These are phyloP conservation scores for Pristionchus exspectatus DNA, from an alignment of 2,888 invertebrate genomes.

Conservation along the genomic window DNA sequence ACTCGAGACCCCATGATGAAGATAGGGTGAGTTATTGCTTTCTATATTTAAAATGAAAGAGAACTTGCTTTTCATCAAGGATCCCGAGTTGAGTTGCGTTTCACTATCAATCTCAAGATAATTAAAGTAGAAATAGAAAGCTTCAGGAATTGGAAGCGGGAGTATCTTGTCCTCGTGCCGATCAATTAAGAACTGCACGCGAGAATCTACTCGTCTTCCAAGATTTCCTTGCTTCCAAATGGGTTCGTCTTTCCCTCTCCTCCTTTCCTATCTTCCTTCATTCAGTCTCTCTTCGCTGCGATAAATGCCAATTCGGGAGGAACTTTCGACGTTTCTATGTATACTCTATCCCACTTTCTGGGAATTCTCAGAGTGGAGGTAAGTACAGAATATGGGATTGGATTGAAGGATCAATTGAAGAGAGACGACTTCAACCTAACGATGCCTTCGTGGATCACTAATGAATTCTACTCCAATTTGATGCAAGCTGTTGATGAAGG, in stretches of 20 bases:
- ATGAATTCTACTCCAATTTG: conserved; percentile 28
- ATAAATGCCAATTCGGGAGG: conserved; percentile 29
- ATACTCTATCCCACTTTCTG: conserved; percentile 22
- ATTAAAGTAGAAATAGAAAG: background rate
- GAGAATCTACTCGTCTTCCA: conserved; percentile 3
- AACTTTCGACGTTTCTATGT: conserved; percentile 18
- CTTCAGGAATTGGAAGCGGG: conserved; percentile 51
- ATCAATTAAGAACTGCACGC: background rate
- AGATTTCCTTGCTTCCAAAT: conserved; percentile 52
- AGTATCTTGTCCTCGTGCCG: conserved; percentile 46
- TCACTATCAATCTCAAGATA: background rate
- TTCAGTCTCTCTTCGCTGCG: background rate
- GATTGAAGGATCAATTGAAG: background rate
- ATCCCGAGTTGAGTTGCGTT: no score
- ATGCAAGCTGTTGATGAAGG: background rate
- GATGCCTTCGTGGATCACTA: conserved; percentile 51
- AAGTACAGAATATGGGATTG: background rate
- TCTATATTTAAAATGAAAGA: background rate
- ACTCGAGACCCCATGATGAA: conserved; percentile 43
- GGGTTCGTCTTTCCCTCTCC: background rate
- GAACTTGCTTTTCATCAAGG: no score
- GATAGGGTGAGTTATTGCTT: conserved; percentile 1
- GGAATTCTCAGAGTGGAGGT: conserved; percentile 42
- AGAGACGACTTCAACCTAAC: conserved; percentile 49
- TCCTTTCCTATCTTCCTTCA: no score